A percentile compares a stretch with the other conserved stretches of the same genome.
These are phyloP conservation scores for Girardinus metallicus DNA, from an alignment of 2,797 vertebrate genomes.

Conservation along the genomic window DNA sequence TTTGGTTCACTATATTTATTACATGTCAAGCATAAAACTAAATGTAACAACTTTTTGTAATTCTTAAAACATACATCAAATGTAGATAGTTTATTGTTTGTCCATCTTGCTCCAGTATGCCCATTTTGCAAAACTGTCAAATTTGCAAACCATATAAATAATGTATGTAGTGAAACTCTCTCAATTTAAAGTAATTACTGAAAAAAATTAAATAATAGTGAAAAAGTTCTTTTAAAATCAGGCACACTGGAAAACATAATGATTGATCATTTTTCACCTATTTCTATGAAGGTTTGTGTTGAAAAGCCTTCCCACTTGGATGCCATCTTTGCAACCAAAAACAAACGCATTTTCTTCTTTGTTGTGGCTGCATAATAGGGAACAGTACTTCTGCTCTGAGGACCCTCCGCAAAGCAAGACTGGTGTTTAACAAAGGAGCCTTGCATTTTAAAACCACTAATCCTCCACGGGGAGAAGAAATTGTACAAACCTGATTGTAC, in stretches of 20 bases:
- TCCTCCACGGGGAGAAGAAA: neutral
- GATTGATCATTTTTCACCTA: neutral
- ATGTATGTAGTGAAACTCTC: neutral
- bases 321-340: neutral
- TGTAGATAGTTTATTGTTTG: neutral
- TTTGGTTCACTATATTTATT: neutral
- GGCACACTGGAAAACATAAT: neutral
- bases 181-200: neutral
- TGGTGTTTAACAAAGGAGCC: conserved; percentile 4
- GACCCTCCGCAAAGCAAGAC: neutral
- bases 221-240: neutral
- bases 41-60: neutral
- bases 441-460: conserved; percentile 6
- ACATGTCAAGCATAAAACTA: neutral
- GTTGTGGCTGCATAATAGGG: neutral
- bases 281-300: neutral
- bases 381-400: neutral
- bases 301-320: neutral
- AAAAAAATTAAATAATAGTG: neutral
- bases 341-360: too few relatives aligned
- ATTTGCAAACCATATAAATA: neutral
- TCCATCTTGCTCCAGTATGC: neutral
- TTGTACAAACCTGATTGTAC: neutral
- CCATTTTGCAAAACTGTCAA: neutral
- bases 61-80: neutral